Evolutionary conservation across 2,888 invertebrate genomes (phyloP), one percentile per base, ranked within the genome.

Genomic region (Drosophila sordidapex): DNA sequence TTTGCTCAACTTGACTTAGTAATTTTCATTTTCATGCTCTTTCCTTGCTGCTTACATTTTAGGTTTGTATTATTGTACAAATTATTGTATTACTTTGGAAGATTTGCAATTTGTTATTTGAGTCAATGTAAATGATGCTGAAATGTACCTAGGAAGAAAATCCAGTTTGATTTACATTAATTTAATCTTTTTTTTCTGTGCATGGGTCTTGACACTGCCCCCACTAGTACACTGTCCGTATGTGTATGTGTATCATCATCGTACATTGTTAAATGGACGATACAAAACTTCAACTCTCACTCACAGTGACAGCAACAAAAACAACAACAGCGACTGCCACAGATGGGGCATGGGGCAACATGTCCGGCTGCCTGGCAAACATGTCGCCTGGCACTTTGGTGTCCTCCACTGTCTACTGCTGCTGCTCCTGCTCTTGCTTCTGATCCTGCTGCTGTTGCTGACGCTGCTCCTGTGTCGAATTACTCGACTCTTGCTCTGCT

Each of bases 251-350:
- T 69, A 76, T 87, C 74, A 74, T 70, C 86, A 73, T 81, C 74
- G 75, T 87, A 89, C 87, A 87, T 85, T 87, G 87, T 89, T 87
- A 87, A 87, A 87, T 87, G 89, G 89, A 83, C 89, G 87, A 89
- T 87, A 89, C 87, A 87, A 87, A 87, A 87, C 85, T 89, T 86
- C 73, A 82, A 68, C 76, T 69, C 53, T 49, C 62, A 56, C 35
- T 59, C 64, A 64, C 29, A 51, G 40, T 27, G n/a, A 59, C 46
- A 70, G 33, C n/a, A 10, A 46, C 46, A 54, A 46, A 31, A 29
- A 46, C 52, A 21, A 33, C 40, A 35, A 21, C 53, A 15, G 36
- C 52, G 46, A 18, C 40, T 8, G 25, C 4, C 1, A 8, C 31
- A 52, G n/a, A 49, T 40, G 38, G n/a, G 27, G 52, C n/a, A 49